A percentile compares a stretch with the other conserved stretches of the same genome.
Conservation (phyloP, 2,888 invertebrate species). For the Drosophila mercatorum region DNA sequence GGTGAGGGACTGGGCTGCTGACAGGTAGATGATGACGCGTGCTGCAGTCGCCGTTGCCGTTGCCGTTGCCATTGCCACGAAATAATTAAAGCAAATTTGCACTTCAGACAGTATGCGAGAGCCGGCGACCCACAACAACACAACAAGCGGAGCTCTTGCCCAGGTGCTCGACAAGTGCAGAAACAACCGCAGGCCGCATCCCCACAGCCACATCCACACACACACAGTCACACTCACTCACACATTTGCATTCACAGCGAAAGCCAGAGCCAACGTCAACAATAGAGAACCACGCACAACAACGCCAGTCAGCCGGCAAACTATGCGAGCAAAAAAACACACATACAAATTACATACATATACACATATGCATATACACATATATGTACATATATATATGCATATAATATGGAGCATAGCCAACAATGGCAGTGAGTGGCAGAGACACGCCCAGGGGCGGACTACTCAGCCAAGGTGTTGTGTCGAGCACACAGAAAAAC, state of each 20-base stretch:
- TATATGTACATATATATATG: background rate
- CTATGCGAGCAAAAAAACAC: conserved; percentile 56
- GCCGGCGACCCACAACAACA: conserved; percentile 70
- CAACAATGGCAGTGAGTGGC: conserved; percentile 65
- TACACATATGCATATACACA: background rate
- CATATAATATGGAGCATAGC: conserved; percentile 69
- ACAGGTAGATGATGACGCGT: conserved; percentile 17
- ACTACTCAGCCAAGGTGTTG: conserved; percentile 38
- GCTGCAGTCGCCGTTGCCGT: conserved; percentile 63
- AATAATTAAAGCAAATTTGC: conserved; percentile 84
- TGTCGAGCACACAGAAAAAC: conserved; percentile 27
- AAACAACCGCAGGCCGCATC: conserved; percentile 32
- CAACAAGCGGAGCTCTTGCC: conserved; percentile 48
- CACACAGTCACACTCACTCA: background rate
- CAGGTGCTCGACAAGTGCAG: conserved; percentile 50
- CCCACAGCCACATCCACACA: conserved; percentile 39
- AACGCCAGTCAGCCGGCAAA: conserved; percentile 72
- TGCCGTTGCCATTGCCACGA: conserved; percentile 66
- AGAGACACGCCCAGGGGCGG: conserved; percentile 65
- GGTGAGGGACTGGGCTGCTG: conserved; percentile 10
- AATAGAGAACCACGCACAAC: conserved; percentile 60
- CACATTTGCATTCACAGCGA: conserved; percentile 12
- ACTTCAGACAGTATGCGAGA: conserved; percentile 80
- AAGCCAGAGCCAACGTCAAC: conserved; percentile 60
- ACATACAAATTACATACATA: conserved; percentile 11